Evolutionary conservation across 2,888 invertebrate genomes (phyloP).

Genomic region (Artemia sp.): DNA sequence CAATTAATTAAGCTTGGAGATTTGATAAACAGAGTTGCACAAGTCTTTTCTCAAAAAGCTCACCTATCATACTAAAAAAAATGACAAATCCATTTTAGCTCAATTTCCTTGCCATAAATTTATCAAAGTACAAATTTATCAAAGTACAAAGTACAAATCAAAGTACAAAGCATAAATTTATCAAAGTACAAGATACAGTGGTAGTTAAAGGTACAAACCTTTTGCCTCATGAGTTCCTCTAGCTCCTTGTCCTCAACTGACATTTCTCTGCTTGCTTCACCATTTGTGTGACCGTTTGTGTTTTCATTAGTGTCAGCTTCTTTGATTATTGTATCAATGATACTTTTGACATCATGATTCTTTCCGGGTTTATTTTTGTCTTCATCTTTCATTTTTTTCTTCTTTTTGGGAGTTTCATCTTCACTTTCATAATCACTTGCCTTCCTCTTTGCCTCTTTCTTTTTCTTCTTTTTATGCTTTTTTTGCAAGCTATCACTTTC

Average conservation of each 20-base stretch:
- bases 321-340: neutral
- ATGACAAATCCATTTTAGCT: too few species aligned
- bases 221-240: constrained; percentile 75
- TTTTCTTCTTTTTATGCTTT: constrained; percentile 34
- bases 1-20: too few species aligned
- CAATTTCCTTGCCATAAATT: neutral
- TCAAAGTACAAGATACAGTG: constrained; percentile 23
- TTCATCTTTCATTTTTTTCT: constrained; percentile 5
- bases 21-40: too few species aligned
- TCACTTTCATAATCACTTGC: constrained; percentile 27
- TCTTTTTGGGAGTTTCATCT: constrained; percentile 8
- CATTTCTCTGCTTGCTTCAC: constrained; percentile 30
- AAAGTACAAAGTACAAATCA: constrained; percentile 22
- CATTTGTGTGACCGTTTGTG: neutral
- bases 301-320: constrained; percentile 24
- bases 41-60: too few species aligned
- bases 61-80: too few species aligned
- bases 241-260: constrained; percentile 71
- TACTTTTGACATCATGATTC: constrained; percentile 2
- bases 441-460: constrained; percentile 32
- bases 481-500: constrained; percentile 5
- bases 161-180: constrained; percentile 22
- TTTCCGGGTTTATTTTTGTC: neutral
- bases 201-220: constrained; percentile 38
- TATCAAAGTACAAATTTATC: constrained; percentile 23